Evolutionary conservation across 2,797 vertebrate genomes (phyloP).

Genomic region (Sebastes glaucus): DNA sequence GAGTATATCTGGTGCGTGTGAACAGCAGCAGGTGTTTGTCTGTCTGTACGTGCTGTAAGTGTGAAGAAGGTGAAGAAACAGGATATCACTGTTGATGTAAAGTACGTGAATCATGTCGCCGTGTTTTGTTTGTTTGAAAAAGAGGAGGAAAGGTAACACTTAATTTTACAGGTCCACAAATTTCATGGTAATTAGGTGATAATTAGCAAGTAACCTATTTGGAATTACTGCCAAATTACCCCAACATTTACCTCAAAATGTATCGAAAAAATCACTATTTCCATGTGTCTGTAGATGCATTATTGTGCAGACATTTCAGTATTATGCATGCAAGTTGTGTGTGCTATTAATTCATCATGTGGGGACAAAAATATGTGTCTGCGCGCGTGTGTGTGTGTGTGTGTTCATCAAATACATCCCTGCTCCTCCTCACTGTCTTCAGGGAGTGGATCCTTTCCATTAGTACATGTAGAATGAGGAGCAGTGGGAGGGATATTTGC

Average conservation of each 20-base stretch:
- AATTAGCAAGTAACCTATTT: background rate
- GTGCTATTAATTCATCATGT: background rate
- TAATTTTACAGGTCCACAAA: no score
- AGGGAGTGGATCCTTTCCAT: conserved; percentile 62
- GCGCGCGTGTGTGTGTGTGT: background rate
- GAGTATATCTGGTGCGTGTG: background rate
- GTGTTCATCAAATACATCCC: conserved; percentile 12
- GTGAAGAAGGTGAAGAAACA: background rate
- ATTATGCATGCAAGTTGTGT: background rate
- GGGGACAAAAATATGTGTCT: background rate
- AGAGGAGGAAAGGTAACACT: no score
- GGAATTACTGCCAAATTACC: background rate
- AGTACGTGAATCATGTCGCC: background rate
- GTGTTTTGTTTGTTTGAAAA: background rate
- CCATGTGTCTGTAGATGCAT: background rate
- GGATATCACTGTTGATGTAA: background rate
- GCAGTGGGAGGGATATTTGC: conserved; percentile 65
- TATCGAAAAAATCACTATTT: background rate
- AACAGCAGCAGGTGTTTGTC: background rate
- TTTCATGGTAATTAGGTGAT: no score
- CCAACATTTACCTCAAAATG: no score
- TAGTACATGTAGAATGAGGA: conserved; percentile 65
- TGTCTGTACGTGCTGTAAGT: background rate
- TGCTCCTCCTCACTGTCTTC: conserved; percentile 36
- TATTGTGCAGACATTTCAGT: background rate